Base-by-base conservation (phyloP, 2,888 invertebrate species). In the Drosophila paranaensis region DNA sequence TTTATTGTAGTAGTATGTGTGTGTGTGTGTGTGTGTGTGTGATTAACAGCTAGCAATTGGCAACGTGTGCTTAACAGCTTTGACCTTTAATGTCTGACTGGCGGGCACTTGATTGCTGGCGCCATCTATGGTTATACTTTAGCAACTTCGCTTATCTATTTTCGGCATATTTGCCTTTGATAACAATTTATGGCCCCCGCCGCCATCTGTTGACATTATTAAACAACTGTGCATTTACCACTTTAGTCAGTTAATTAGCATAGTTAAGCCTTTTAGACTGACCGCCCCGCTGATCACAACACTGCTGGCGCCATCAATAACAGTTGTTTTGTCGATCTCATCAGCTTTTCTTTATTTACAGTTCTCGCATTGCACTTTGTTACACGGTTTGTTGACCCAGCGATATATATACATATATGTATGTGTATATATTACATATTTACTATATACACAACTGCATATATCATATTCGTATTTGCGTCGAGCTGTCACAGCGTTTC, bases 371-470 rank as follows among this genome's bases (percentile, higher is more conserved):
- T 48, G 39, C 39, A 16, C 39, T 20, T 39, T 39, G 48, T 16
- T 16, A 14, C 37, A 8, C 42, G 30, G 56, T 67, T 57, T 57
- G 14, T 51, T 67, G 56, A 67, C 42, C 56, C 37, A 67, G 33
- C 25, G 10, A 25, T 56, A 64, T 45, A 30, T 16, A 9, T 25
- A 39, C 37, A 20, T 20, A 20, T 20, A 20, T 20, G 20, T 20
- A 2, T 20, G 20, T 20, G 6, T 30, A 20, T 13, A 13, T 13
- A 10, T 11, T 33, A n/a, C 25, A 9, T 25, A 43, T 27, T 30
- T 35, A 14, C 54, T 25, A 64, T 39, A 37, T 55, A 40, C 43
- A 20, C 54, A 30, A 13, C 33, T 35, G 30, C 25, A 56, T 46
- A n/a, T 27, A 6, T 30, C 42, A 39, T 35, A 42, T 20, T 20